phyloP scores from a whole-genome alignment of 2,888 invertebrate species.

The Acronicta psi region DNA sequence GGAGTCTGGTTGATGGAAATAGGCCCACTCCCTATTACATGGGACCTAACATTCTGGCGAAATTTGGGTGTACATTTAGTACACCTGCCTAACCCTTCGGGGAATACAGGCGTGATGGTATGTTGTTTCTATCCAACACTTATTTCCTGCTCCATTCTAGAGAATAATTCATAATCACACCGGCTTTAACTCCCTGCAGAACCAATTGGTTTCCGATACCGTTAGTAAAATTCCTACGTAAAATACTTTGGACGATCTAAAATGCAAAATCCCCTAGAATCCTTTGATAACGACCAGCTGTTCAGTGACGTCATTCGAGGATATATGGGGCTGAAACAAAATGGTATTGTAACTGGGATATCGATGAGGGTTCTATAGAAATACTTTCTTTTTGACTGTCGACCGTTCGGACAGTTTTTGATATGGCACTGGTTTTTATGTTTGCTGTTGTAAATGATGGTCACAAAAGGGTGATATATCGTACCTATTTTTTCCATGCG shows the following conservation, averaged over 20 bases:
- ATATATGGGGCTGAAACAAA: slow-evolving; percentile 51
- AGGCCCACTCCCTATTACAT: too few species aligned
- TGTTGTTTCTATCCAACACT: too few species aligned
- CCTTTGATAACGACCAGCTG: slow-evolving; percentile 35
- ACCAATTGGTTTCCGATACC: not conserved
- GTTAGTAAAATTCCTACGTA: slow-evolving; percentile 31
- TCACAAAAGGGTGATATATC: slow-evolving; percentile 3
- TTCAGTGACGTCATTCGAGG: slow-evolving; percentile 18
- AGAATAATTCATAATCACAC: not conserved
- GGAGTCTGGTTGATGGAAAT: too few species aligned
- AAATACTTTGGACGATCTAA: slow-evolving; percentile 37
- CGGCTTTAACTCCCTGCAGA: not conserved
- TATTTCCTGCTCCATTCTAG: not conserved
- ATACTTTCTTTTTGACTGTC: slow-evolving; percentile 29
- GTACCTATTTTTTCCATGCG: too few species aligned
- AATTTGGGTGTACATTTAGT: too few species aligned
- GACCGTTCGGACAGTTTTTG: slow-evolving; percentile 22
- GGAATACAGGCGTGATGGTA: too few species aligned
- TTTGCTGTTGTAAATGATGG: slow-evolving; percentile 17
- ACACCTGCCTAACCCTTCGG: too few species aligned
- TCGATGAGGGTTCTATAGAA: slow-evolving; percentile 34
- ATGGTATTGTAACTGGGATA: slow-evolving; percentile 45
- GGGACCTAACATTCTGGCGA: too few species aligned
- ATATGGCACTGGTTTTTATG: slow-evolving; percentile 30
- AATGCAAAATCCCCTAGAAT: slow-evolving; percentile 36